These are phyloP conservation scores for Lycia hirtaria DNA, from an alignment of 2,888 invertebrate genomes.

Conservation along the genomic window DNA sequence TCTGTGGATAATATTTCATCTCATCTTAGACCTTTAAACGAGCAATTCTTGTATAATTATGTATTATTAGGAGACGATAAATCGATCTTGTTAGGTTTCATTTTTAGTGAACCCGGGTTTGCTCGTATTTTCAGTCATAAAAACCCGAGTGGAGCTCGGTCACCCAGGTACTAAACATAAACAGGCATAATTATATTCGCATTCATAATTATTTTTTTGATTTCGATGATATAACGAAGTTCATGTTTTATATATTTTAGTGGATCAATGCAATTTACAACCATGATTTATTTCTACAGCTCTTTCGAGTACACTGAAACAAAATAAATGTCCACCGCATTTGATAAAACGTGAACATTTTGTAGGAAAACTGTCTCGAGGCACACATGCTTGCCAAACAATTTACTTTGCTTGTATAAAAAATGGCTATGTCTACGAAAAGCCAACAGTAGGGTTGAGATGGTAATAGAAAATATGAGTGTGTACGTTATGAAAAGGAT, in stretches of 20 bases:
- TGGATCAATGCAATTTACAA: constrained; percentile 30
- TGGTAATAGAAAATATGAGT: constrained; percentile 29
- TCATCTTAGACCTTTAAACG: too few relatives aligned
- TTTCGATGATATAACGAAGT: neutral
- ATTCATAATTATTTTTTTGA: neutral
- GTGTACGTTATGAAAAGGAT: constrained; percentile 27
- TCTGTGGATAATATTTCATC: too few relatives aligned
- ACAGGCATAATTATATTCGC: too few relatives aligned
- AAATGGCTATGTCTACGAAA: constrained; percentile 18
- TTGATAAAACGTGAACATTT: constrained; percentile 34
- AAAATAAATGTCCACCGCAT: constrained; percentile 35
- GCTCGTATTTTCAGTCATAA: too few relatives aligned
- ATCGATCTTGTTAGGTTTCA: too few relatives aligned
- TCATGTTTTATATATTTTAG: constrained; percentile 32
- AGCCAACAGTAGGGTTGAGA: constrained; percentile 20
- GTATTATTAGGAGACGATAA: too few relatives aligned
- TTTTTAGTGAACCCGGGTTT: too few relatives aligned
- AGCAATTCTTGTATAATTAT: too few relatives aligned
- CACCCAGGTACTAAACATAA: too few relatives aligned
- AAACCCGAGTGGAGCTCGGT: too few relatives aligned
- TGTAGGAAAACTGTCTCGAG: constrained; percentile 29
- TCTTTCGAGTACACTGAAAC: constrained; percentile 14
- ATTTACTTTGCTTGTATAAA: constrained; percentile 29
- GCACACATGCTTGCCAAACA: constrained; percentile 32
- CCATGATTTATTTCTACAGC: constrained; percentile 36